These are phyloP conservation scores for Anthoptus insignis DNA, from an alignment of 2,888 invertebrate genomes.

Conservation along the genomic window DNA sequence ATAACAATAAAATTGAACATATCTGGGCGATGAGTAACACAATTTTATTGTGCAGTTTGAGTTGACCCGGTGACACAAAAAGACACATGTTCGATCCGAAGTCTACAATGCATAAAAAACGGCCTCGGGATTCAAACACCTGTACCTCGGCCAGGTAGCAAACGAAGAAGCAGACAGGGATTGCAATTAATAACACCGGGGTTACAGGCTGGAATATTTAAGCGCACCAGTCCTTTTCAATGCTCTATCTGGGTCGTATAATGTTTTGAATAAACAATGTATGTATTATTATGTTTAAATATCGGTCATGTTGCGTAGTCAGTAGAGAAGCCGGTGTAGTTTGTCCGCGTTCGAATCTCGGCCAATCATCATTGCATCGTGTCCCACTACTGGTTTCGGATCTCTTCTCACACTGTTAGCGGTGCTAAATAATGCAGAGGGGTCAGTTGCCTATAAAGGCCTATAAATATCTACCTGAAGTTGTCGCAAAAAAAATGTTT, in stretches of 20 bases:
- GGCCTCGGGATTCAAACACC: conserved; percentile 28
- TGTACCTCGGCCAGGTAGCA: conserved; percentile 22
- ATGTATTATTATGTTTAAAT: background rate
- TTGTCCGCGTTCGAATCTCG: too few relatives aligned
- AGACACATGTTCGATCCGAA: background rate
- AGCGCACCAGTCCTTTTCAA: background rate
- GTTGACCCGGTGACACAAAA: conserved; percentile 23
- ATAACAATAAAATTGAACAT: background rate
- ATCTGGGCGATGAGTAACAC: background rate
- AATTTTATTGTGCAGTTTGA: background rate
- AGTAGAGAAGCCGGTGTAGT: too few relatives aligned
- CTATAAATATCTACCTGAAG: too few relatives aligned
- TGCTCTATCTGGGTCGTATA: background rate
- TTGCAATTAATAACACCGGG: conserved; percentile 14
- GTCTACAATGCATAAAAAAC: background rate
- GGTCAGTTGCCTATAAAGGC: too few relatives aligned
- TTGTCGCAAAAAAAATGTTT: too few relatives aligned
- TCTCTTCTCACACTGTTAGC: too few relatives aligned
- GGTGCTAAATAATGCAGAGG: too few relatives aligned
- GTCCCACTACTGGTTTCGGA: too few relatives aligned
- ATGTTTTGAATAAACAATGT: background rate
- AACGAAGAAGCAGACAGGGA: conserved; percentile 20
- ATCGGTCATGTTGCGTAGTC: too few relatives aligned
- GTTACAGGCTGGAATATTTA: conserved; percentile 9
- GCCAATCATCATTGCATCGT: too few relatives aligned